Evolutionary conservation across 92 coral and sea anemone genomes (phyloP).

Genomic region (Bergia puertoricense): DNA sequence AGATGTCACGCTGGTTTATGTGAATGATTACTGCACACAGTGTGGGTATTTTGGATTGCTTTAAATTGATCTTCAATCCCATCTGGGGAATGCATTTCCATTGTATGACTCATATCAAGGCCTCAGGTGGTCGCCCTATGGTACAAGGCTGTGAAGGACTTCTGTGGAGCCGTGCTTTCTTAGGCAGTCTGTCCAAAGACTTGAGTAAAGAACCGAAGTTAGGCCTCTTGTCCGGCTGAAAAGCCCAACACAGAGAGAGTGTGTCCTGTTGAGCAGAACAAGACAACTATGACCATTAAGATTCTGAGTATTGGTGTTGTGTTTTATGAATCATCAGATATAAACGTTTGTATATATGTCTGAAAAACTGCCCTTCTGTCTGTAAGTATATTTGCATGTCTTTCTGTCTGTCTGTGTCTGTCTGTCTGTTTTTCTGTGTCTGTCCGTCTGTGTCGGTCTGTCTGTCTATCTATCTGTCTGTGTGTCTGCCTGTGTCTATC

Average conservation of each 20-base stretch:
- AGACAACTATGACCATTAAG: neutral
- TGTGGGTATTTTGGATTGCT: too few species aligned
- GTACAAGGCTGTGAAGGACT: constrained; percentile 99
- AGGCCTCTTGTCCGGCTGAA: constrained; percentile 75
- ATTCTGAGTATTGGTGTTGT: neutral
- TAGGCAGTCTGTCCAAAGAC: constrained; percentile 86
- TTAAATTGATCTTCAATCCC: too few species aligned
- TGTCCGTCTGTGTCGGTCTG: too few species aligned
- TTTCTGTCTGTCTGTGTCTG: neutral
- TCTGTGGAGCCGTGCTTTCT: constrained; percentile 82
- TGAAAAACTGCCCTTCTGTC: neutral
- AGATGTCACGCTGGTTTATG: too few species aligned
- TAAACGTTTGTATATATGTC: neutral
- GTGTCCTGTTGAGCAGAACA: constrained; percentile 59
- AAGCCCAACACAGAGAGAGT: constrained; percentile 85
- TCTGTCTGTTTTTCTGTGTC: neutral
- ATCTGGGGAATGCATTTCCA: neutral
- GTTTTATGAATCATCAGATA: neutral
- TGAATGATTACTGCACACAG: too few species aligned
- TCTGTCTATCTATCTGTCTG: neutral
- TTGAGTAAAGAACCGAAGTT: constrained; percentile 75
- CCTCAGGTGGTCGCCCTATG: constrained; percentile 67
- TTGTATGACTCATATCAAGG: constrained; percentile 40
- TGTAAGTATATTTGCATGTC: neutral
- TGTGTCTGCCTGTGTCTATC: neutral